Evolutionary conservation across 2,113 vertebrate genomes (phyloP).

Genomic region (rat (Rattus norvegicus)): GRCr8 NC_086036.1:53088001-53088500

Average conservation of each 20-base stretch:
- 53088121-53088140: background rate
- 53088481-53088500: background rate
- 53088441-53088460: background rate
- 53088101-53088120: background rate
- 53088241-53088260: background rate
- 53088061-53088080: background rate
- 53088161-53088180: background rate
- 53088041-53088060: background rate
- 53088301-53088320: background rate
- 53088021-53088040: background rate
- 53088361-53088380: background rate
- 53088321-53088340: background rate
- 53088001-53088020: background rate
- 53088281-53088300: background rate
- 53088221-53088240: background rate
- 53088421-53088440: background rate
- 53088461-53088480: background rate
- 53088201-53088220: too few relatives aligned
- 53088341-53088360: background rate
- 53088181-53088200: background rate
- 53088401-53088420: background rate
- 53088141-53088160: background rate
- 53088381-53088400: background rate
- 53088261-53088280: background rate
- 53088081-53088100: background rate